These are phyloP conservation scores for Struthidea cinerea DNA, from an alignment of 2,113 vertebrate species.

Conservation along the genomic window DNA sequence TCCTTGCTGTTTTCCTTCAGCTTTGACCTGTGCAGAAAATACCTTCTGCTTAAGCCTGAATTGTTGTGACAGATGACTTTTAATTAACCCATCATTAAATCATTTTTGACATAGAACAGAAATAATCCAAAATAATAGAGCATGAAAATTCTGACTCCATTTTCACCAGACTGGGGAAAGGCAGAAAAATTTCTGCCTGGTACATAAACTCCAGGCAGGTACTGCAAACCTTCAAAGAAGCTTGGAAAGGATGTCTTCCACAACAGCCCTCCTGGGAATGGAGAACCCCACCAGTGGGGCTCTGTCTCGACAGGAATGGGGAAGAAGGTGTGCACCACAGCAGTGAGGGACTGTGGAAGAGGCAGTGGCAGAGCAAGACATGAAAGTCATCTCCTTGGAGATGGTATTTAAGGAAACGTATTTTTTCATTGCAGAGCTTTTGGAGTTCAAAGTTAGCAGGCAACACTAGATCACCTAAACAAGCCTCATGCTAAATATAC, in stretches of 20 bases:
- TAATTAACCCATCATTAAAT: constrained; percentile 6
- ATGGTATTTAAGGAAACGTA: not conserved
- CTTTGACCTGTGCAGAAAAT: not conserved
- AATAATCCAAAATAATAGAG: not conserved
- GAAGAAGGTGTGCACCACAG: not conserved
- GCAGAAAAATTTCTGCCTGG: not conserved
- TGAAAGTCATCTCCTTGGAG: not conserved
- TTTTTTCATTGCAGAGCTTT: not conserved
- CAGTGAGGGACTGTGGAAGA: not conserved
- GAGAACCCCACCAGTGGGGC: not conserved
- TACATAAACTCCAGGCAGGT: not conserved
- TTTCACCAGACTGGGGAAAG: not conserved
- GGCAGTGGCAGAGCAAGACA: not conserved
- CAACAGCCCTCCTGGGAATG: not conserved
- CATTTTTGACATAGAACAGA: not conserved
- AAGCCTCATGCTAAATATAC: not conserved
- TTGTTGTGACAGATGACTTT: not conserved
- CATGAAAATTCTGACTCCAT: not conserved
- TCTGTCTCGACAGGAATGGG: fast-evolving
- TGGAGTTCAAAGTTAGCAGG: not conserved
- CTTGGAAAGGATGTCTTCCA: not conserved
- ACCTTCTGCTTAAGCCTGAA: not conserved
- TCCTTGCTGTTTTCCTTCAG: not conserved
- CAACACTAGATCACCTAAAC: not conserved
- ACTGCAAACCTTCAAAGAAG: not conserved